These are phyloP conservation scores for Sebastes minor DNA, from an alignment of 2,797 vertebrate genomes.

Conservation along the genomic window DNA sequence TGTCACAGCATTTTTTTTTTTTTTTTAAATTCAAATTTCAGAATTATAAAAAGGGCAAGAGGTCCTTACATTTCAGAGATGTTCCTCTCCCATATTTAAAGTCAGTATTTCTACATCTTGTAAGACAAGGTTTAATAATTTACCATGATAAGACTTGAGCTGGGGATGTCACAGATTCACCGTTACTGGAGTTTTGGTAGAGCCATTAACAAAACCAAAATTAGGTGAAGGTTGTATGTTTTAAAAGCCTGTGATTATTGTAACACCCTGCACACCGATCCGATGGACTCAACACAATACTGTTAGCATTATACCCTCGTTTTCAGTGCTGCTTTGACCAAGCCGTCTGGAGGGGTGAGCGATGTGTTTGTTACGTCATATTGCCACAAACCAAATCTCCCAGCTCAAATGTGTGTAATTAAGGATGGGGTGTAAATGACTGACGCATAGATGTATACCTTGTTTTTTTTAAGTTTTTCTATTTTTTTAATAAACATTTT, in stretches of 20 bases:
- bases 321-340: constrained; percentile 26
- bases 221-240: not conserved
- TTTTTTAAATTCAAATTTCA: not conserved
- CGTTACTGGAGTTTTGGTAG: constrained; percentile 11
- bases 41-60: constrained; percentile 21
- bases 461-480: constrained; percentile 76
- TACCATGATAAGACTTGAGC: constrained; percentile 20
- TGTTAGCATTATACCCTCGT: not conserved
- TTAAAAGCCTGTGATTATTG: constrained; percentile 7
- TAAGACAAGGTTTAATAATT: constrained; percentile 49
- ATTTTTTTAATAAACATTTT: constrained; percentile 84
- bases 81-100: constrained; percentile 43
- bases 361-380: constrained; percentile 11
- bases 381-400: constrained; percentile 59
- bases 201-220: constrained; percentile 16
- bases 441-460: constrained; percentile 69
- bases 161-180: constrained; percentile 15
- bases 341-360: constrained; percentile 16
- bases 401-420: constrained; percentile 54
- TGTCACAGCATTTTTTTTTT: not conserved
- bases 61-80: constrained; percentile 16
- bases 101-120: constrained; percentile 26
- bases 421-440: constrained; percentile 64
- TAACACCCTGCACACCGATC: constrained; percentile 5
- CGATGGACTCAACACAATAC: constrained; percentile 5